A percentile compares a stretch with the other conserved stretches of the same genome.
Evolutionary conservation across 2,888 invertebrate genomes (phyloP).

Genomic region (Dynastes tityus): DNA sequence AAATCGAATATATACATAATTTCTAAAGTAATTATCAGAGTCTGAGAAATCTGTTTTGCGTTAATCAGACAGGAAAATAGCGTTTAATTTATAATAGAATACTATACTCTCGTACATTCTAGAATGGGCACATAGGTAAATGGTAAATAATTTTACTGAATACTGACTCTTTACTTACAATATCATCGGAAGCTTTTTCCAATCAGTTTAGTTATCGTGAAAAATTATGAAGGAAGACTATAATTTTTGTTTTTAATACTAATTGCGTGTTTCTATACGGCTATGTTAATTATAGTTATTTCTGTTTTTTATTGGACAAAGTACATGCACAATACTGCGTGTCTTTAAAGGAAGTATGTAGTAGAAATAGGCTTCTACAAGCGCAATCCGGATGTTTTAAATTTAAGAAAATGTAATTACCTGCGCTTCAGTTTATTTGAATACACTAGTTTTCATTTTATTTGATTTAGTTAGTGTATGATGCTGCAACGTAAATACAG

Average conservation of each 20-base stretch:
- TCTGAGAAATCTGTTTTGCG: neutral
- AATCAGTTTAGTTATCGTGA: neutral
- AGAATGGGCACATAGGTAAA: neutral
- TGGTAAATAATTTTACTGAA: too few relatives aligned
- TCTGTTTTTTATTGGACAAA: neutral
- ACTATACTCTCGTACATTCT: neutral
- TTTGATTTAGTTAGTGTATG: too few relatives aligned
- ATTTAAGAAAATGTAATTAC: too few relatives aligned
- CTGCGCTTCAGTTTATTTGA: too few relatives aligned
- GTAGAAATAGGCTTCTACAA: too few relatives aligned
- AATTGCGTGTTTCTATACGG: neutral
- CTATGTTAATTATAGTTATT: neutral
- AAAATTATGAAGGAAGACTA: neutral
- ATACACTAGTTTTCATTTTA: too few relatives aligned
- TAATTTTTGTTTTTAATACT: slow-evolving; percentile 1
- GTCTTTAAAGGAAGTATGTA: too few relatives aligned
- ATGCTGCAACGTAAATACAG: too few relatives aligned
- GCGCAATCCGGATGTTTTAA: too few relatives aligned
- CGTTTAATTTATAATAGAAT: neutral
- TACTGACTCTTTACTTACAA: too few relatives aligned
- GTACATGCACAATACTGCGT: too few relatives aligned
- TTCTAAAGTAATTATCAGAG: neutral
- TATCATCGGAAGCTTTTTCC: neutral
- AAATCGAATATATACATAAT: neutral
- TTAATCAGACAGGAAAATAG: neutral